phyloP scores from a whole-genome alignment of 2,888 invertebrate genomes.

The Limnephilus marmoratus region DNA sequence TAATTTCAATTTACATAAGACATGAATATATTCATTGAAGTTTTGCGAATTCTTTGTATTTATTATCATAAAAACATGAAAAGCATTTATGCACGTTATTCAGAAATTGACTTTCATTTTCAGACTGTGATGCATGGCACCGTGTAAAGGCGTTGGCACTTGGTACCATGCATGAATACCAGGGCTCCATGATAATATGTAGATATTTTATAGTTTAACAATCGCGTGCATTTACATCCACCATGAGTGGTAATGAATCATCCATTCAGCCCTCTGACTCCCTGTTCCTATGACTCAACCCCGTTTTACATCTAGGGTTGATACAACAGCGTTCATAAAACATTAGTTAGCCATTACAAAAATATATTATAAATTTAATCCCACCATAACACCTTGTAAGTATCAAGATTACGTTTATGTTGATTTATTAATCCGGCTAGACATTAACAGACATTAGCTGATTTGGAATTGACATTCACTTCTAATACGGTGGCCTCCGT shows the following conservation, averaged over 20 bases:
- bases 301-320: conserved; percentile 8
- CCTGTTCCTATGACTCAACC: conserved; percentile 13
- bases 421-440: conserved; percentile 7
- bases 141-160: not conserved
- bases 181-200: not conserved
- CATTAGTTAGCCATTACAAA: not conserved
- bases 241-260: conserved; percentile 36
- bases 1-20: conserved; percentile 1
- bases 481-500: conserved; percentile 24
- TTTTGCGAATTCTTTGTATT: not conserved
- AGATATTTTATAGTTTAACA: conserved; percentile 2
- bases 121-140: not conserved
- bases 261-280: conserved; percentile 25
- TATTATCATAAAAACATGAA: not conserved
- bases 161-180: not conserved
- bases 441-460: conserved; percentile 7
- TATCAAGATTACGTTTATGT: not conserved
- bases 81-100: not conserved
- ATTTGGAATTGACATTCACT: conserved; percentile 27
- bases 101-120: not conserved
- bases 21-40: not conserved
- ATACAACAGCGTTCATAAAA: not conserved
- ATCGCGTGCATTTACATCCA: conserved; percentile 44
- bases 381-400: not conserved
- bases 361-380: not conserved